These are phyloP conservation scores for Sphyrna mokarran DNA, from an alignment of 2,113 vertebrate species.

Conservation along the genomic window DNA sequence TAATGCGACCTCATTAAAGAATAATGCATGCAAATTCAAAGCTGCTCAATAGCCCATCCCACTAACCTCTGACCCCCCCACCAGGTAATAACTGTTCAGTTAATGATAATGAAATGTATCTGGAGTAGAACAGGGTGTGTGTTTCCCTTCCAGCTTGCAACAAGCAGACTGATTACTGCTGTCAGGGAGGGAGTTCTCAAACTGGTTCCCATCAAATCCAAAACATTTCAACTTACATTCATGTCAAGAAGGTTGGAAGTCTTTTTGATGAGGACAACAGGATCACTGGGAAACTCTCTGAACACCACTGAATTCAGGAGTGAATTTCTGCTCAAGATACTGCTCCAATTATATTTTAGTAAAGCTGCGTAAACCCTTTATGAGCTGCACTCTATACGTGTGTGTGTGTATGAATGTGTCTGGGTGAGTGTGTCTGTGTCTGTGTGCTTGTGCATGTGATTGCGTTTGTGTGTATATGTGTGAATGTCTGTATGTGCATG, in stretches of 20 bases:
- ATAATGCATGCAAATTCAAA: not conserved
- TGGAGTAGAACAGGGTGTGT: not conserved
- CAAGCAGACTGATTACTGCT: not conserved
- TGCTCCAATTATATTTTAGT: not conserved
- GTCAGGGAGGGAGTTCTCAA: not conserved
- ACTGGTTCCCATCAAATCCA: not conserved
- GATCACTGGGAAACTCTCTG: not conserved
- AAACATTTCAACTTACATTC: not conserved
- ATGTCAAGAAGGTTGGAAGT: not conserved
- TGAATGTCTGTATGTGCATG: too few species aligned
- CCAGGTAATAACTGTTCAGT: not conserved
- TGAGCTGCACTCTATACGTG: not conserved
- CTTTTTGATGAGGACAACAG: not conserved
- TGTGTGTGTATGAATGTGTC: not conserved
- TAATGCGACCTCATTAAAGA: constrained; percentile 16
- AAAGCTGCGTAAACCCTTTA: not conserved
- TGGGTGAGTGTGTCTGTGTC: too few species aligned
- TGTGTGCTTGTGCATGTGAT: too few species aligned
- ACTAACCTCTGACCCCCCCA: not conserved
- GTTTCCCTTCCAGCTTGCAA: not conserved
- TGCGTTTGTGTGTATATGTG: too few species aligned
- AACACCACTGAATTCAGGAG: not conserved
- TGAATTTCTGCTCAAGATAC: not conserved
- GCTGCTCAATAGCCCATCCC: not conserved
- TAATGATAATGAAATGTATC: too few species aligned